Evolutionary conservation across 1,140 invertebrate species (phyloP).

Genomic region (Aphaenogaster floridana): DNA sequence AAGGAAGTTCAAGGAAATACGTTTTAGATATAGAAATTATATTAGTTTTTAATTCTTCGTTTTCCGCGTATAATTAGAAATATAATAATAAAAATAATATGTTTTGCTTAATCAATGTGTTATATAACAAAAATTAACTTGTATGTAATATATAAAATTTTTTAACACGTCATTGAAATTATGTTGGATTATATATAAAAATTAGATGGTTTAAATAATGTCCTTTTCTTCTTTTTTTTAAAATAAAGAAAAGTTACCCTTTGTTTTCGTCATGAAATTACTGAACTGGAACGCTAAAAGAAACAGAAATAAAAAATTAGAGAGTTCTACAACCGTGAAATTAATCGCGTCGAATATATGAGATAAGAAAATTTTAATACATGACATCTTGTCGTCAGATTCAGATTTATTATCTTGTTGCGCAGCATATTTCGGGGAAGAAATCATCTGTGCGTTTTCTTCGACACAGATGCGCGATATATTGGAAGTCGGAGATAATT

Average conservation of each 20-base stretch:
- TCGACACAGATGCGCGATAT: not conserved
- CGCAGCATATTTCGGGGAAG: not conserved
- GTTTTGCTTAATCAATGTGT: conserved; percentile 5
- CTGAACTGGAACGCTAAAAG: conserved; percentile 53
- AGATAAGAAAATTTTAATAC: conserved; percentile 13
- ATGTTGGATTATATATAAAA: not conserved
- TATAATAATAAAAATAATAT: conserved; percentile 19
- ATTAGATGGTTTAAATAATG: not conserved
- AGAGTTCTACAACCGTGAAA: not conserved
- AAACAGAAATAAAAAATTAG: not conserved
- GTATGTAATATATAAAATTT: not conserved
- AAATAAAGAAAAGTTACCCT: conserved; percentile 16
- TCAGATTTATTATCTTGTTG: not conserved
- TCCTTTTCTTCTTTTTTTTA: not conserved
- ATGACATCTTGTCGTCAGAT: not conserved
- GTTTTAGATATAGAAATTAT: not conserved
- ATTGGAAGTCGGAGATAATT: conserved; percentile 23
- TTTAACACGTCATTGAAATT: not conserved
- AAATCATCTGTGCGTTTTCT: not conserved
- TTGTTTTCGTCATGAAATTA: conserved; percentile 4
- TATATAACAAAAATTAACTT: not conserved
- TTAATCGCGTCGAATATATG: not conserved
- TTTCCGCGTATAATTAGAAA: not conserved
- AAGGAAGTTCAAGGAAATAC: not conserved
- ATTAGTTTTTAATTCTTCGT: not conserved